Evolutionary conservation across 2,888 invertebrate species (phyloP).

Genomic region (Andrena marginata): DNA sequence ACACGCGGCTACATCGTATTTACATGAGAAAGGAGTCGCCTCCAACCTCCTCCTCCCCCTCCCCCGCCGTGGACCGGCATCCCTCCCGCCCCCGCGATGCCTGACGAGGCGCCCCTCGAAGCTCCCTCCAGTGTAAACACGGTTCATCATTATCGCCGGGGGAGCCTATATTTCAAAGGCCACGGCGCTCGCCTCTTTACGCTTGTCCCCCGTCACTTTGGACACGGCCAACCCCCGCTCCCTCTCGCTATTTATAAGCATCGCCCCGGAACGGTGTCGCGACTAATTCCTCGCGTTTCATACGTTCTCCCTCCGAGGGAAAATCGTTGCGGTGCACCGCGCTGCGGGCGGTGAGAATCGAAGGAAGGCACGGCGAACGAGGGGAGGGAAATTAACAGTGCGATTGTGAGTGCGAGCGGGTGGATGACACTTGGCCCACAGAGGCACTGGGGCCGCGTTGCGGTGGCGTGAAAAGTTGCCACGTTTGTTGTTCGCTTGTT

Average conservation of each 20-base stretch:
- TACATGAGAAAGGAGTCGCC: constrained; percentile 84
- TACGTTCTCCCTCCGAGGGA: too few relatives aligned
- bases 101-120: constrained; percentile 72
- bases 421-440: too few relatives aligned
- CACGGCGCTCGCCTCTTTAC: constrained; percentile 66
- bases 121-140: constrained; percentile 81
- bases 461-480: not conserved
- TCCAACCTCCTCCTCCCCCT: constrained; percentile 61
- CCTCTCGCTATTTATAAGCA: constrained; percentile 45
- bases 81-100: constrained; percentile 60
- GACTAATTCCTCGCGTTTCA: constrained; percentile 19
- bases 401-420: too few relatives aligned
- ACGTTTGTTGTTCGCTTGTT: not conserved
- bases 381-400: too few relatives aligned
- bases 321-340: not conserved
- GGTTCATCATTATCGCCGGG: constrained; percentile 83
- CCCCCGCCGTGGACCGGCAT: constrained; percentile 35
- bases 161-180: constrained; percentile 77
- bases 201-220: constrained; percentile 70
- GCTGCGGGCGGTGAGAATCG: not conserved
- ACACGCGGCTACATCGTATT: constrained; percentile 84
- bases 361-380: too few relatives aligned
- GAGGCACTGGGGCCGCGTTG: too few relatives aligned
- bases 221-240: constrained; percentile 52
- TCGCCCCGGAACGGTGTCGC: constrained; percentile 2